Conservation (phyloP, 2,797 vertebrate genomes). For the Harpagifer antarcticus region DNA sequence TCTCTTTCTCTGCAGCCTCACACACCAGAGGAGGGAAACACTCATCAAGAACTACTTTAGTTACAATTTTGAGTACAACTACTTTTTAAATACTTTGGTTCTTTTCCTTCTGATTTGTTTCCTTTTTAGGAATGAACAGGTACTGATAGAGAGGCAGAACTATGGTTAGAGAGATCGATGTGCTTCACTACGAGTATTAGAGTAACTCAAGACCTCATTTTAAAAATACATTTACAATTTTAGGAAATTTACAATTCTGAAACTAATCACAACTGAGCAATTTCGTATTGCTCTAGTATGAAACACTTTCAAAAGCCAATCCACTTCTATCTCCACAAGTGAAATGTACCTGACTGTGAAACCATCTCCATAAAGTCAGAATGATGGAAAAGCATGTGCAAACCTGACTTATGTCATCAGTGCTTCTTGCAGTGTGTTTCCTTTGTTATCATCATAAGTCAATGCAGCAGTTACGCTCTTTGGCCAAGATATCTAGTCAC, state of each 20-base stretch:
- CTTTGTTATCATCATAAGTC: constrained; percentile 40
- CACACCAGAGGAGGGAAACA: constrained; percentile 1
- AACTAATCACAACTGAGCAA: background rate
- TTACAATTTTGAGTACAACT: constrained; percentile 14
- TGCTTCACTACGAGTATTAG: background rate
- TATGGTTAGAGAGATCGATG: constrained; percentile 2
- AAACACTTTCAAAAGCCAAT: constrained; percentile 17
- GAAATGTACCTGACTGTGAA: constrained; percentile 3
- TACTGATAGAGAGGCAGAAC: background rate
- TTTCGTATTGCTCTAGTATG: background rate
- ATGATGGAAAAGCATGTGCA: constrained; percentile 26
- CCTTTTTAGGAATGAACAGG: constrained; percentile 21
- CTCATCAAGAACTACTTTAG: constrained; percentile 3
- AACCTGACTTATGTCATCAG: constrained; percentile 37
- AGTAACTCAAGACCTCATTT: background rate
- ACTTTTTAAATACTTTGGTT: background rate
- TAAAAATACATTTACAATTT: background rate
- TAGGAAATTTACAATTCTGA: background rate
- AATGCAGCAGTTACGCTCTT: constrained; percentile 29
- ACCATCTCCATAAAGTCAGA: background rate
- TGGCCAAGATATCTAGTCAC: constrained; percentile 42
- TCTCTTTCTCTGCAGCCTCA: constrained; percentile 20
- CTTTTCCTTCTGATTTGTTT: background rate
- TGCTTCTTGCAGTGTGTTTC: constrained; percentile 27
- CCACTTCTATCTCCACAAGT: background rate